Evolutionary conservation across 2,797 vertebrate species (phyloP).

Genomic region (Xyrichtys novacula): DNA sequence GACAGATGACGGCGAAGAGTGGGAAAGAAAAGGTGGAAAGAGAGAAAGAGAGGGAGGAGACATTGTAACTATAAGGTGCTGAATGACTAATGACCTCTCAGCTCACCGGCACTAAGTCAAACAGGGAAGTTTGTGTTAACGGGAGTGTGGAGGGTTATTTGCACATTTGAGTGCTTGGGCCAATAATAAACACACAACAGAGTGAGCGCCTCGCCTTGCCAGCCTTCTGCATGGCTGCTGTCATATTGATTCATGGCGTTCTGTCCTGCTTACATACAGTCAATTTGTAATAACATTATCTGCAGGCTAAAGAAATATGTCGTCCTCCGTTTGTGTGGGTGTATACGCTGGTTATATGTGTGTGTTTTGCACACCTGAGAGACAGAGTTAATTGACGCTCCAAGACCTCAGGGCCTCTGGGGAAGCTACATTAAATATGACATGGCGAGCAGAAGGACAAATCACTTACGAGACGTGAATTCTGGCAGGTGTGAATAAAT

Average conservation of each 20-base stretch:
- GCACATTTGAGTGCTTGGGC: conserved; percentile 49
- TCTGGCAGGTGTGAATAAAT: conserved; percentile 18
- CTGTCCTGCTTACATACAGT: conserved; percentile 48
- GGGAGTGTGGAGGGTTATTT: conserved; percentile 50
- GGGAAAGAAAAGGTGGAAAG: conserved; percentile 20
- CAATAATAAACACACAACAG: conserved; percentile 49
- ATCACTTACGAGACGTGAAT: conserved; percentile 9
- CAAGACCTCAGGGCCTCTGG: conserved; percentile 34
- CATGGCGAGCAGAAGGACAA: conserved; percentile 8
- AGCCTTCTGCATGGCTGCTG: conserved; percentile 52
- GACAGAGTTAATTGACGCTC: conserved; percentile 42
- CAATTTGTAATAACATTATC: conserved; percentile 76
- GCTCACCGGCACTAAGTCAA: conserved; percentile 52
- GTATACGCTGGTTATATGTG: conserved; percentile 28
- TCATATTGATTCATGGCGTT: conserved; percentile 76
- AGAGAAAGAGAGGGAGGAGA: conserved; percentile 18
- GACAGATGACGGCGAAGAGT: conserved; percentile 37
- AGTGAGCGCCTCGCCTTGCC: conserved; percentile 27
- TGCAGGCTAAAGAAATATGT: conserved; percentile 53
- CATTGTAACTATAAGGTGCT: conserved; percentile 44
- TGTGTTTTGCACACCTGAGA: conserved; percentile 42
- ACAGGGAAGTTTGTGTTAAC: conserved; percentile 56
- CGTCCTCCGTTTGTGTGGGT: conserved; percentile 41
- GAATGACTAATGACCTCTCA: conserved; percentile 71
- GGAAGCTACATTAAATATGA: conserved; percentile 34